These are phyloP conservation scores for Gymnothorax javanicus DNA, from an alignment of 2,797 vertebrate species.

Conservation along the genomic window DNA sequence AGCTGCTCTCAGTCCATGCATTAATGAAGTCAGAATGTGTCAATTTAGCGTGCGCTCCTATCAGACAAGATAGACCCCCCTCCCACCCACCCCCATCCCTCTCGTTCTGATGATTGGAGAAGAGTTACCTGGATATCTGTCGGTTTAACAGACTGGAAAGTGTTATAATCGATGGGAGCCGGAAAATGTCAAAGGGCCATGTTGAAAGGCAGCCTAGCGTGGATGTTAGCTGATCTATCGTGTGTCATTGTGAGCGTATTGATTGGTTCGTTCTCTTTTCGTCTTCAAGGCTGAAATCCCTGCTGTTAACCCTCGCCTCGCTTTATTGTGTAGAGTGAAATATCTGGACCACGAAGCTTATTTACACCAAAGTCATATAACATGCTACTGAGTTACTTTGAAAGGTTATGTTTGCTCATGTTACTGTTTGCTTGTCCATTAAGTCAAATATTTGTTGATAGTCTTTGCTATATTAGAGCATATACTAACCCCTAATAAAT, in stretches of 20 bases:
- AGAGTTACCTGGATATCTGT: conserved; percentile 43
- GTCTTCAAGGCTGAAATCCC: conserved; percentile 69
- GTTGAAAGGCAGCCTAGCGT: conserved; percentile 24
- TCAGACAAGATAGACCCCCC: conserved; percentile 30
- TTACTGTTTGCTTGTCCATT: not conserved
- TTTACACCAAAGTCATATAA: not conserved
- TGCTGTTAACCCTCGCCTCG: conserved; percentile 65
- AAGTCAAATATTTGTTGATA: not conserved
- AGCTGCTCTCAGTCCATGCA: not conserved
- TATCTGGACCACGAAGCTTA: conserved; percentile 27
- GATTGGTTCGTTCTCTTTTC: conserved; percentile 75
- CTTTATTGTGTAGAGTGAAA: conserved; percentile 54
- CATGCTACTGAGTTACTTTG: not conserved
- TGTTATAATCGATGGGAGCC: conserved; percentile 46
- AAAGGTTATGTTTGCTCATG: not conserved
- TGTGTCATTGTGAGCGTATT: conserved; percentile 75
- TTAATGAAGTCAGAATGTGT: conserved; percentile 22
- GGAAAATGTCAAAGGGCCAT: conserved; percentile 40
- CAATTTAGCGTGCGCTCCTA: not conserved
- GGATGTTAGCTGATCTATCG: conserved; percentile 61
- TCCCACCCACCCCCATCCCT: no score
- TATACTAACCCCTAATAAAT: no score
- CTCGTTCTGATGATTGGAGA: conserved; percentile 44
- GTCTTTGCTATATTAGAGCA: not conserved
- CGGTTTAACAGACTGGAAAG: conserved; percentile 45